Evolutionary conservation across 2,888 invertebrate species (phyloP).

Genomic region (Drosophila sordidula): DNA sequence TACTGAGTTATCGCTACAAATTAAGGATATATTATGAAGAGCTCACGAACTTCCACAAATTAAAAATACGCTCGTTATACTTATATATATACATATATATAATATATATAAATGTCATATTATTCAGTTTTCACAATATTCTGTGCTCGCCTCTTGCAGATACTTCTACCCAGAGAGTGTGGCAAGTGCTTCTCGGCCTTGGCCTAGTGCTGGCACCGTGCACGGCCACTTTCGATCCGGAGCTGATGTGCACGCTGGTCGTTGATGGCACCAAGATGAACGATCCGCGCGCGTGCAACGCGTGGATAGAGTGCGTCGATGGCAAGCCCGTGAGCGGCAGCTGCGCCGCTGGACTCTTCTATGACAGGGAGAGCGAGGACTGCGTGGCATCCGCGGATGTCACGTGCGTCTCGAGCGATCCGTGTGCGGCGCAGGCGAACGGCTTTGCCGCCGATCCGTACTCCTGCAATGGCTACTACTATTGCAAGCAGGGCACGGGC

Average conservation of each 20-base stretch:
- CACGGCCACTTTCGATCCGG: constrained; percentile 67
- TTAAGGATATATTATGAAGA: no score
- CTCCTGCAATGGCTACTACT: constrained; percentile 79
- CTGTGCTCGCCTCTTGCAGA: constrained; percentile 1
- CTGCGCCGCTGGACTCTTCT: constrained; percentile 68
- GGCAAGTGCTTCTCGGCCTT: constrained; percentile 9
- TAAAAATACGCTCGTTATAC: no score
- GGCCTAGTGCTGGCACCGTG: neutral
- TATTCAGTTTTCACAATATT: no score
- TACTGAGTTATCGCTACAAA: no score
- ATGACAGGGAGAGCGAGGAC: constrained; percentile 60
- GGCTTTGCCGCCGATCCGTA: constrained; percentile 80
- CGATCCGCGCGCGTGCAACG: constrained; percentile 76
- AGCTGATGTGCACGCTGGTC: constrained; percentile 64
- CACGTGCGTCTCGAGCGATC: constrained; percentile 75
- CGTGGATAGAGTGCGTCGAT: constrained; percentile 76
- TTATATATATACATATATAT: no score
- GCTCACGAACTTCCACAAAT: no score
- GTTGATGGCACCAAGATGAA: constrained; percentile 76
- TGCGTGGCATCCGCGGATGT: constrained; percentile 62
- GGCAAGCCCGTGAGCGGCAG: constrained; percentile 61
- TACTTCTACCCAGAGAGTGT: neutral
- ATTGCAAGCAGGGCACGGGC: constrained; percentile 70
- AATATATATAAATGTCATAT: no score
- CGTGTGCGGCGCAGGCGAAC: constrained; percentile 62